These are phyloP conservation scores for Tenthredo mesomela DNA, from an alignment of 2,888 invertebrate species.

Conservation along the genomic window DNA sequence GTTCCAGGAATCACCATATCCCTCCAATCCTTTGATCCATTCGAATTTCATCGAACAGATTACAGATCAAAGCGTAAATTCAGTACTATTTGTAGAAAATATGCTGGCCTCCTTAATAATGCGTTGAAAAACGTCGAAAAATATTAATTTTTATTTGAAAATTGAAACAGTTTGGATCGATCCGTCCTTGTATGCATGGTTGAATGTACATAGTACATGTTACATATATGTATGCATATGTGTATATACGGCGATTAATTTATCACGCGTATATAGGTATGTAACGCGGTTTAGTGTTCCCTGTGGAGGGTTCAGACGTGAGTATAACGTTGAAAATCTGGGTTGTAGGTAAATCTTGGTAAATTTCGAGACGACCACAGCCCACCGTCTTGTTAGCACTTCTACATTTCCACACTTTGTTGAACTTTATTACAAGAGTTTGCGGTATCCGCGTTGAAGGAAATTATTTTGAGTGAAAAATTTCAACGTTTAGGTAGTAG, in stretches of 20 bases:
- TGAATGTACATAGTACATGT: neutral
- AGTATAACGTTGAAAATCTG: constrained; percentile 31
- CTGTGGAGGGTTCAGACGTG: constrained; percentile 1
- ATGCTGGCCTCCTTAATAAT: neutral
- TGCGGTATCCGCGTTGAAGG: constrained; percentile 7
- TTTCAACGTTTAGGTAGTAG: too few species aligned
- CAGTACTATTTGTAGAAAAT: neutral
- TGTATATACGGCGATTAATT: constrained; percentile 16
- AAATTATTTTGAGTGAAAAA: neutral
- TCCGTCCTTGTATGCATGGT: neutral
- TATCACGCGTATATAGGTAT: neutral
- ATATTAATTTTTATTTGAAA: neutral
- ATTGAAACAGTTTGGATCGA: neutral
- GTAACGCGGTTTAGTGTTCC: constrained; percentile 12
- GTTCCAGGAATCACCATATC: neutral
- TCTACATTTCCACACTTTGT: neutral
- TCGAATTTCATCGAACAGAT: neutral
- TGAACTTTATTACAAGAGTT: constrained; percentile 1
- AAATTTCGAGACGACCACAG: constrained; percentile 24
- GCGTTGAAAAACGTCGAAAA: neutral
- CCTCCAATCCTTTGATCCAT: neutral
- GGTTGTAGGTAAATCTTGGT: constrained; percentile 33
- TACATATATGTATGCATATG: neutral
- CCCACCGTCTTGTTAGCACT: constrained; percentile 34
- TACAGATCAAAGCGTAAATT: neutral